A percentile compares a stretch with the other conserved stretches of the same genome.
These are phyloP conservation scores for Huso huso DNA, from an alignment of 2,797 vertebrate genomes.

Conservation along the genomic window DNA sequence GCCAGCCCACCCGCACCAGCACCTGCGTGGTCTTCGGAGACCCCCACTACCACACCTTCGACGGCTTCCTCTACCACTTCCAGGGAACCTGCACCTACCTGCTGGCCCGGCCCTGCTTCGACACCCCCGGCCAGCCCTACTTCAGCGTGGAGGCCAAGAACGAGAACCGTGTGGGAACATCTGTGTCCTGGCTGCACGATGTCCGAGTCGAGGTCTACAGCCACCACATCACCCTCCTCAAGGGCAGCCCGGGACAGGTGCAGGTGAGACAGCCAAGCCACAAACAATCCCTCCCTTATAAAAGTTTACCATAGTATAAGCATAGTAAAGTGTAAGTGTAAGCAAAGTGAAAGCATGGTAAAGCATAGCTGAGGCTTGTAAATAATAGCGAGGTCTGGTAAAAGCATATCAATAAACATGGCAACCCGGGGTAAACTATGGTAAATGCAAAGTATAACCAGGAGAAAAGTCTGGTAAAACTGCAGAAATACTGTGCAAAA, in stretches of 20 bases:
- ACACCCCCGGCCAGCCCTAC: constrained; percentile 75
- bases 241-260: constrained; percentile 75
- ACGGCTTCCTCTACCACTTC: constrained; percentile 97
- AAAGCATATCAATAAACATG: too few species aligned
- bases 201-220: constrained; percentile 89
- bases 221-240: constrained; percentile 80
- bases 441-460: too few species aligned
- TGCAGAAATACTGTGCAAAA: too few species aligned
- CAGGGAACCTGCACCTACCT: constrained; percentile 97
- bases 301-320: too few species aligned
- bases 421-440: too few species aligned
- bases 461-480: too few species aligned
- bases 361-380: too few species aligned
- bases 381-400: too few species aligned
- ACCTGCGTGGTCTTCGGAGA: constrained; percentile 96
- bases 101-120: constrained; percentile 85
- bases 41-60: constrained; percentile 97
- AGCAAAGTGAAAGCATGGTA: too few species aligned
- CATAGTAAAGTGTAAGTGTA: too few species aligned
- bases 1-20: constrained; percentile 85
- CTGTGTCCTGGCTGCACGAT: constrained; percentile 90
- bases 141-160: constrained; percentile 97
- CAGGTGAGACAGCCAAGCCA: constrained; percentile 63
- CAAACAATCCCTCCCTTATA: too few species aligned
- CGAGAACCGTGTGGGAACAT: constrained; percentile 77